Evolutionary conservation across 2,888 invertebrate species (phyloP).

Genomic region (Matsumyia berberina): DNA sequence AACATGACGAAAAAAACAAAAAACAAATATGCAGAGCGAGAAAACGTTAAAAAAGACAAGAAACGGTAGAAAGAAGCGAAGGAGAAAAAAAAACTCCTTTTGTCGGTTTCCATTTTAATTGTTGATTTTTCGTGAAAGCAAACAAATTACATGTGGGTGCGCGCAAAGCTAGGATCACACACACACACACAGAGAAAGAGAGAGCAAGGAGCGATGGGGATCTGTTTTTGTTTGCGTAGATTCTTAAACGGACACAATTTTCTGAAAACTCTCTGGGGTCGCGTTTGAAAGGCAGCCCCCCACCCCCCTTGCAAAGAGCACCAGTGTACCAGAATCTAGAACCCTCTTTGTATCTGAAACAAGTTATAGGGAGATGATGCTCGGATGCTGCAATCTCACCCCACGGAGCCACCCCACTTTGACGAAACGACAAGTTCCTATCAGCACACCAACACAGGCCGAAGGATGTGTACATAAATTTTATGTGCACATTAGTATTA

Average conservation of each 20-base stretch:
- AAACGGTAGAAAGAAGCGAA: conserved; percentile 5
- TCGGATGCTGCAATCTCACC: conserved; percentile 15
- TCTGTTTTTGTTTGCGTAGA: conserved; percentile 67
- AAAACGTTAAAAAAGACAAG: too few species aligned
- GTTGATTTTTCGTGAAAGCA: conserved; percentile 74
- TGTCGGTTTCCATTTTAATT: conserved; percentile 75
- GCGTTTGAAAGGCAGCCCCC: conserved; percentile 31
- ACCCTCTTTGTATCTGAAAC: conserved; percentile 42
- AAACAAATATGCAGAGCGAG: too few species aligned
- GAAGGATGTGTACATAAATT: conserved; percentile 20
- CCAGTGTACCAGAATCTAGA: conserved; percentile 37
- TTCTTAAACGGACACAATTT: conserved; percentile 70
- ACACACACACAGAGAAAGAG: conserved; percentile 19
- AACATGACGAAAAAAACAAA: too few species aligned
- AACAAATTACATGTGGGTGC: conserved; percentile 67
- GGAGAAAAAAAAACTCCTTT: conserved; percentile 54
- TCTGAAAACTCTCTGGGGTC: conserved; percentile 58
- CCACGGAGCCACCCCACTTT: conserved; percentile 39
- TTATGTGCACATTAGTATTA: conserved; percentile 41
- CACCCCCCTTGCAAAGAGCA: conserved; percentile 24
- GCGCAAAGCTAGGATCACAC: conserved; percentile 3
- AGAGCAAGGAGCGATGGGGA: not conserved
- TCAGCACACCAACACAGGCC: conserved; percentile 25
- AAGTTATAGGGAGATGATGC: conserved; percentile 20
- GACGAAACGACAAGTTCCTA: conserved; percentile 66